Conservation (phyloP, 2,113 vertebrate genomes). For the Chaetorhynchus papuensis region DNA sequence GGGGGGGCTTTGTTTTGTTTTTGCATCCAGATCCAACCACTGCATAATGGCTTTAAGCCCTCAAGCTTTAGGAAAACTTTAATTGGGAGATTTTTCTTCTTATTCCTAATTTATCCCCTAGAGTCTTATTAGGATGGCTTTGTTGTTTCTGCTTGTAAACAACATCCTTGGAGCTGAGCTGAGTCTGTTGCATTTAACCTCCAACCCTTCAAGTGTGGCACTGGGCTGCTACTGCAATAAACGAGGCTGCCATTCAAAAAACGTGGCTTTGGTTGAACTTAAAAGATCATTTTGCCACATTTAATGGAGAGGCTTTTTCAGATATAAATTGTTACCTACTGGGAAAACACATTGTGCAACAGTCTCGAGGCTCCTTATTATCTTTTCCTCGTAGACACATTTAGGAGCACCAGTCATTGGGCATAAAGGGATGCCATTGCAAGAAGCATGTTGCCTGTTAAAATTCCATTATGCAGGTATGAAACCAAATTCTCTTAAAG, state of each 20-base stretch:
- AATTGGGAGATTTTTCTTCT: constrained; percentile 69
- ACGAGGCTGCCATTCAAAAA: background rate
- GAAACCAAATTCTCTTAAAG: background rate
- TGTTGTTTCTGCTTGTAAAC: constrained; percentile 59
- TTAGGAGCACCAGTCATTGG: background rate
- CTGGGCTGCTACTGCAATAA: background rate
- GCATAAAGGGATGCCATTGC: background rate
- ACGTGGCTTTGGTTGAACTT: background rate
- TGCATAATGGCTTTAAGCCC: constrained; percentile 25
- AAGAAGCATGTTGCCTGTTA: background rate
- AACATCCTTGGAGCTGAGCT: constrained; percentile 16
- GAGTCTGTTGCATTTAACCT: constrained; percentile 30
- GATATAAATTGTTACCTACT: background rate
- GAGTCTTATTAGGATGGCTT: constrained; percentile 61
- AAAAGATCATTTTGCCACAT: background rate
- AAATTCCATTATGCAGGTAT: background rate
- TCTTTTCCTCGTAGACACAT: background rate
- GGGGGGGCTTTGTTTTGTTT: background rate
- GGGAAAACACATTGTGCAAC: background rate
- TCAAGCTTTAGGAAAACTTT: constrained; percentile 57
- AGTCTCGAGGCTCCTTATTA: background rate
- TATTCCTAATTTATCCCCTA: constrained; percentile 51
- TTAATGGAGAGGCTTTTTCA: background rate
- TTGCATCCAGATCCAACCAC: constrained; percentile 9
- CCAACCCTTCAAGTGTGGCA: background rate